Conservation (phyloP, 1,140 invertebrate genomes). For the Pomacea maculata region DNA sequence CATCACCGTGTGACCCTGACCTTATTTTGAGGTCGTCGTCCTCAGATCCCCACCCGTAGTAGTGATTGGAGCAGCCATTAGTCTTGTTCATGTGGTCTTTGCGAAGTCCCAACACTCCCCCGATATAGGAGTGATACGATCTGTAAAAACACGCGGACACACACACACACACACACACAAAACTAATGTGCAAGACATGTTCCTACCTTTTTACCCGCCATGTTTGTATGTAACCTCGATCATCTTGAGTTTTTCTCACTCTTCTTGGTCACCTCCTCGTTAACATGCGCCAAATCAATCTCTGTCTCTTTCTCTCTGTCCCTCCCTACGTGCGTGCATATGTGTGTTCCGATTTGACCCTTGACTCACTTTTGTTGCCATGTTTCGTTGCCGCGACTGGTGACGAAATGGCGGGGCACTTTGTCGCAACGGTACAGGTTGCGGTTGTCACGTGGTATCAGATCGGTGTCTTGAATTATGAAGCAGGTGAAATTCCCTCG, state of each 20-base stretch:
- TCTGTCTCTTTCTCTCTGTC: no score
- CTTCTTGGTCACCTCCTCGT: no score
- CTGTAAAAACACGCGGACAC: slow-evolving; percentile 16
- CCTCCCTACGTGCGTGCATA: no score
- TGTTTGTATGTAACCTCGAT: no score
- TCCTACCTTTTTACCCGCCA: no score
- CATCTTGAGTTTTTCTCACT: no score
- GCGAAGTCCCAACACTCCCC: slow-evolving; percentile 71
- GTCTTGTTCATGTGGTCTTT: slow-evolving; percentile 74
- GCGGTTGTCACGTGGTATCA: slow-evolving; percentile 88
- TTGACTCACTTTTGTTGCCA: neutral
- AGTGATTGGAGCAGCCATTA: slow-evolving; percentile 91
- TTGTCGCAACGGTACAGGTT: slow-evolving; percentile 89
- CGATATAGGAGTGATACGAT: slow-evolving; percentile 84
- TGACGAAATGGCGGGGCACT: slow-evolving; percentile 77
- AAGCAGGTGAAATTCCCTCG: slow-evolving; percentile 81
- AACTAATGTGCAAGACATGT: neutral
- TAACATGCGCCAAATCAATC: no score
- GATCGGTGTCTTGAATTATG: slow-evolving; percentile 94
- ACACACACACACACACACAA: neutral
- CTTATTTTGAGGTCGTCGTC: slow-evolving; percentile 46
- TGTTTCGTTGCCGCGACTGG: slow-evolving; percentile 64
- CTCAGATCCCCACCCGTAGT: slow-evolving; percentile 78
- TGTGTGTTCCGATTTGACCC: neutral
- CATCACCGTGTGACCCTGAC: slow-evolving; percentile 7